phyloP scores from a whole-genome alignment of 2,113 vertebrate genomes.

The Anas platyrhynchos region DNA sequence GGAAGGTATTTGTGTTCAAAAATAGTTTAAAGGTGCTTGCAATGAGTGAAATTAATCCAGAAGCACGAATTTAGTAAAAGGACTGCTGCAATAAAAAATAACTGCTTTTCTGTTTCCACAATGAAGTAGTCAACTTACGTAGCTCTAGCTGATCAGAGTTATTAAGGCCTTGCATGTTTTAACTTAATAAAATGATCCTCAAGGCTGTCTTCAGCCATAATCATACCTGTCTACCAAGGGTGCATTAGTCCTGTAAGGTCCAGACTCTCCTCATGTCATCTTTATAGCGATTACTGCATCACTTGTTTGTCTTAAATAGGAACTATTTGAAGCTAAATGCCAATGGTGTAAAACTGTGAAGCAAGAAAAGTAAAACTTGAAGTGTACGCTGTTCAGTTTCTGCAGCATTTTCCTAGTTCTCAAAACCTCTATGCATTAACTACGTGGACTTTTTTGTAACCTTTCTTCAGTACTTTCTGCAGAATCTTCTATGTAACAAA shows the following conservation, averaged over 20 bases:
- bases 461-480: background rate
- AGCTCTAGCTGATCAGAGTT: background rate
- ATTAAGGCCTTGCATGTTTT: background rate
- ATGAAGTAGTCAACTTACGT: background rate
- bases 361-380: background rate
- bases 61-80: background rate
- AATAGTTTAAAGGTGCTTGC: background rate
- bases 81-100: background rate
- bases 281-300: background rate
- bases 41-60: background rate
- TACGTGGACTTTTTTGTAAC: background rate
- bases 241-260: background rate
- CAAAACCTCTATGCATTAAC: background rate
- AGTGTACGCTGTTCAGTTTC: background rate
- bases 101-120: background rate
- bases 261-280: background rate
- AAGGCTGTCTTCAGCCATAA: background rate
- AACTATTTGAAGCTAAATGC: background rate
- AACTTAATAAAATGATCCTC: background rate
- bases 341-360: background rate
- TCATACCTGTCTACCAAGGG: background rate
- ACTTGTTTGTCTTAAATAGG: background rate
- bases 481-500: background rate
- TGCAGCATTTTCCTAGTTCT: background rate
- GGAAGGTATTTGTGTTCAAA: background rate